Evolutionary conservation across 2,888 invertebrate genomes (phyloP).

Genomic region (Drosophila prostipennis): DNA sequence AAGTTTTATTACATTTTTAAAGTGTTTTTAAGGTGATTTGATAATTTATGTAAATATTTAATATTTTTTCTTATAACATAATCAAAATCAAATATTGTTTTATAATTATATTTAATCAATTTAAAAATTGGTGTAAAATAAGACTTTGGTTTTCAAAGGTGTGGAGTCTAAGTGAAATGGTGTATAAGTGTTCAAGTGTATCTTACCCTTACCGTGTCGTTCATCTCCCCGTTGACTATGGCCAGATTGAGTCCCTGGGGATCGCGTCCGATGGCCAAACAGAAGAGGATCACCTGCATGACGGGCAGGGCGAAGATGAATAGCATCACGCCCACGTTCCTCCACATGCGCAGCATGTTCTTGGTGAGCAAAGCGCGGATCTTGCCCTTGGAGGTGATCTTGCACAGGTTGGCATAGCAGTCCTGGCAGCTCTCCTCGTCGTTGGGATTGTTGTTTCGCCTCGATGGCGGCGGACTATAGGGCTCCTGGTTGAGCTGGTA

Average conservation of each 20-base stretch:
- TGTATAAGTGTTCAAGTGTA: constrained; percentile 5
- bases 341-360: constrained; percentile 96
- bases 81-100: no score
- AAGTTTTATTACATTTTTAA: no score
- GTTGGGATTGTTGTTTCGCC: constrained; percentile 73
- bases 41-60: no score
- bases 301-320: constrained; percentile 97
- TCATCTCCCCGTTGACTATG: constrained; percentile 90
- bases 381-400: constrained; percentile 91
- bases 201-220: constrained; percentile 77
- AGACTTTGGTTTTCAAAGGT: no score
- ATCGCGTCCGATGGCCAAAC: constrained; percentile 95
- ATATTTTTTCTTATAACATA: no score
- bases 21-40: no score
- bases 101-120: no score
- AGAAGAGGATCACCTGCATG: constrained; percentile 96
- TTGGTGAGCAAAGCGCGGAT: constrained; percentile 93
- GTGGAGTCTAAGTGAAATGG: not conserved
- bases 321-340: constrained; percentile 96
- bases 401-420: constrained; percentile 80
- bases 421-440: constrained; percentile 81
- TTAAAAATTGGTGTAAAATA: no score
- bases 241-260: constrained; percentile 93
- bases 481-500: constrained; percentile 83
- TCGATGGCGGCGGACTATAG: constrained; percentile 78